These are phyloP conservation scores for Acipenser transmontanus DNA, from an alignment of 2,797 vertebrate genomes.

Conservation along the genomic window DNA sequence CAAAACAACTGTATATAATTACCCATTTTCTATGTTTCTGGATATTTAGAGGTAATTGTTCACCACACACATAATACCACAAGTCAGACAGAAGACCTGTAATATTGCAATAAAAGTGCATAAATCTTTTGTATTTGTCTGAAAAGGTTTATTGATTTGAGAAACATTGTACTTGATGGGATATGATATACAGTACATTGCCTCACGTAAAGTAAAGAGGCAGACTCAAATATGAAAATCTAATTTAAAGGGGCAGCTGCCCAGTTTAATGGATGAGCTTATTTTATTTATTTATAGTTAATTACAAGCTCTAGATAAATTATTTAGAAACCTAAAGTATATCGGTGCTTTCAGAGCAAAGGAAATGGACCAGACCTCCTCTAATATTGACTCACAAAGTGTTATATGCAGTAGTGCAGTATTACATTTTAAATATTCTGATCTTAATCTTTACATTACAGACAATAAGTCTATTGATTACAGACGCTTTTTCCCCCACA, in stretches of 20 bases:
- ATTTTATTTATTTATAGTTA: conserved; percentile 52
- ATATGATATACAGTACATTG: too few species aligned
- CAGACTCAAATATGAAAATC: conserved; percentile 4
- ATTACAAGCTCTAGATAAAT: conserved; percentile 49
- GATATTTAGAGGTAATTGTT: too few species aligned
- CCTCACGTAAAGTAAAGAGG: not conserved
- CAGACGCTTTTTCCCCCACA: conserved; percentile 38
- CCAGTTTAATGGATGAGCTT: conserved; percentile 46
- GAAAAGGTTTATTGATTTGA: too few species aligned
- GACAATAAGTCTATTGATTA: conserved; percentile 55
- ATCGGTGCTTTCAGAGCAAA: conserved; percentile 53
- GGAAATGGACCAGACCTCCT: conserved; percentile 48
- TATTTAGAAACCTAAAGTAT: conserved; percentile 62
- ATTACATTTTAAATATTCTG: conserved; percentile 64
- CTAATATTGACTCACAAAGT: conserved; percentile 56
- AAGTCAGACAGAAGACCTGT: too few species aligned
- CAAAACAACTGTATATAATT: too few species aligned
- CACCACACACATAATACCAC: too few species aligned
- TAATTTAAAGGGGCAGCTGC: conserved; percentile 35
- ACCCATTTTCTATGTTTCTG: too few species aligned
- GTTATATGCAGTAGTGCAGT: conserved; percentile 43
- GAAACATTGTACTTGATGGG: too few species aligned
- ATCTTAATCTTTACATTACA: conserved; percentile 58
- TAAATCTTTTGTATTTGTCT: too few species aligned
- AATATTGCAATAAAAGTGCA: too few species aligned